Evolutionary conservation across 2,797 vertebrate species (phyloP), one percentile per base, ranked within the genome.

Genomic region (Alectoris magna): DNA sequence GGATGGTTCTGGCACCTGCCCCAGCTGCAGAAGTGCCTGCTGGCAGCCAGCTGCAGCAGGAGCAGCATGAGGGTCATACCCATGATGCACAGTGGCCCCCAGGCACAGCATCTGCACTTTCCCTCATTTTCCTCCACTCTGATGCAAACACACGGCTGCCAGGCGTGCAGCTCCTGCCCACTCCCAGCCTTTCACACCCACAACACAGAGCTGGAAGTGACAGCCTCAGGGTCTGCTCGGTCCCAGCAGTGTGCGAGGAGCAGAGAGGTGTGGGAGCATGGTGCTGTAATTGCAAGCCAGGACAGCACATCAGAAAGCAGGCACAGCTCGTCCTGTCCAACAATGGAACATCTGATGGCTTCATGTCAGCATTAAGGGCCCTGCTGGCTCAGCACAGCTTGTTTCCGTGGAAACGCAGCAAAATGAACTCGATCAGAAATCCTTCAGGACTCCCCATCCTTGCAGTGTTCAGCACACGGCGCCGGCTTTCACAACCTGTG

Each of bases 21-120:
- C 53, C 55, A 3, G 1, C 55, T 1, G 13, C 26, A 15, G 21
- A 70, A 43, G 39, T 0, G 16, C 56, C n/a, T 2, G 5, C 44
- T 58, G 64, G 58, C 51, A 44, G 29, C 63, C 6, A 0, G 23
- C 36, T 29, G 7, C 38, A 0, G 0, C 3, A 4, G 24, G 16
- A 38, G 34, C 10, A 38, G 49, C 22, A 9, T 0, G 0, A 31
- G 17, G 24, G 51, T 27, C 4, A 16, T 18, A 53, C 27, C 51
- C 51, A 16, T 31, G 46, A n/a, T 51, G 10, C 10, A 49, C 46
- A 24, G 39, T 11, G 18, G 36, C 29, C 62, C 62, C 62, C 39
- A 31, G 38, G 38, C 60, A 63, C 38, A 63, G 39, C 39, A 29
- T 31, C 27, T 64, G 62, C 19, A 3, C 11, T 71, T 41, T 53